phyloP scores from a whole-genome alignment of 2,113 vertebrate genomes.

The Origma solitaria region DNA sequence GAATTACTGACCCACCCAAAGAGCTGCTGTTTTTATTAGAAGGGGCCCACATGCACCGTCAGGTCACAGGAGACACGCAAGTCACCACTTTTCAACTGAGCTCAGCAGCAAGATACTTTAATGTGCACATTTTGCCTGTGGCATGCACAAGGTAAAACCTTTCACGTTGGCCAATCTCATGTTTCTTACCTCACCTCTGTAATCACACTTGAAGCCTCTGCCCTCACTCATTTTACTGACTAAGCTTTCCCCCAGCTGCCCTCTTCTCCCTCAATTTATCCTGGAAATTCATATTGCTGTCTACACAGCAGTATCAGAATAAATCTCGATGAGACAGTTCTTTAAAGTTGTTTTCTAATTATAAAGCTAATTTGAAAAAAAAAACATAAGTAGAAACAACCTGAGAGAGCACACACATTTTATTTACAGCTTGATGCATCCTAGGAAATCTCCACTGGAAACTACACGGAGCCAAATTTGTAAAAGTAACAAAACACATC shows the following conservation, averaged over 20 bases:
- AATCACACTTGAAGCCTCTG: neutral
- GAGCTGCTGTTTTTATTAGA: neutral
- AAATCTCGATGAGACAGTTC: neutral
- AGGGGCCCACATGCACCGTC: neutral
- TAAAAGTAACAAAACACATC: constrained; percentile 17
- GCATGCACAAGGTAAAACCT: neutral
- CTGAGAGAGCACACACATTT: neutral
- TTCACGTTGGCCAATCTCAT: neutral
- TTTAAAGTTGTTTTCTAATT: neutral
- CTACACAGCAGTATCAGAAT: neutral
- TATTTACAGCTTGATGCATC: neutral
- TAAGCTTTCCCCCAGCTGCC: neutral
- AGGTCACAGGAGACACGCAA: neutral
- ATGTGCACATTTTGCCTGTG: neutral
- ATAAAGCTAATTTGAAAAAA: neutral
- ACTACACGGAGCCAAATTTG: neutral
- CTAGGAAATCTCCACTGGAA: neutral
- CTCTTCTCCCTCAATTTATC: neutral
- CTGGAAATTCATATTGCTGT: neutral
- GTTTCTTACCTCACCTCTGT: neutral
- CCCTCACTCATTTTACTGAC: neutral
- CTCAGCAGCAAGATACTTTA: neutral
- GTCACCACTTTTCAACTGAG: neutral
- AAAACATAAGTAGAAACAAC: neutral
- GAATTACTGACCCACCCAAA: neutral